A percentile compares a stretch with the other conserved stretches of the same genome.
These are phyloP conservation scores for Brachionus koreanus DNA, from an alignment of 1,140 invertebrate species.

Conservation along the genomic window DNA sequence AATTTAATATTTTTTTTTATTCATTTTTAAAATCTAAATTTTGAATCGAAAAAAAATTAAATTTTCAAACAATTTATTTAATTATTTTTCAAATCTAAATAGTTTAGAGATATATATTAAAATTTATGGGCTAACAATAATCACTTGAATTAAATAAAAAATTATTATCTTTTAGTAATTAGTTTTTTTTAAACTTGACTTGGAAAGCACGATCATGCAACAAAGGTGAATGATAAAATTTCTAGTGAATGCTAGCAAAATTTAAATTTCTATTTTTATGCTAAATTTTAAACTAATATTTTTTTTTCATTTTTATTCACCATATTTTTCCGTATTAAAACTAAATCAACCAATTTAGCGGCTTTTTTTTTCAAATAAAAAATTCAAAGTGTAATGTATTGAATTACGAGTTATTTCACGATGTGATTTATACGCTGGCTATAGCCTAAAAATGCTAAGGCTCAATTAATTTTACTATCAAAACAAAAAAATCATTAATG, in stretches of 20 bases:
- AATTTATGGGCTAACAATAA: constrained; percentile 19
- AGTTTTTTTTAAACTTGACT: not conserved
- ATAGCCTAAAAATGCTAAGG: not conserved
- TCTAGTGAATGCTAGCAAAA: not conserved
- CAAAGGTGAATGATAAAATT: constrained; percentile 33
- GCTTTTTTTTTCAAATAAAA: not conserved
- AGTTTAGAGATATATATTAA: not conserved
- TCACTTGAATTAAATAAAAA: constrained; percentile 31
- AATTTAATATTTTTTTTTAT: not conserved
- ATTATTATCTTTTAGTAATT: not conserved
- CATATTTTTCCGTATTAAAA: not conserved
- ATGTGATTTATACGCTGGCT: not conserved
- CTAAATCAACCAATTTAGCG: not conserved
- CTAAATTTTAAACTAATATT: not conserved
- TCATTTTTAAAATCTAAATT: not conserved
- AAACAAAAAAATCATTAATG: not conserved
- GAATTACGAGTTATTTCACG: not conserved
- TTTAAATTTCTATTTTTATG: not conserved
- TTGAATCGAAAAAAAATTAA: not conserved
- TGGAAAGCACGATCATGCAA: constrained; percentile 6
- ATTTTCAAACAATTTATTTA: constrained; percentile 32
- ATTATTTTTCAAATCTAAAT: not conserved
- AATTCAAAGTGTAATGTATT: constrained; percentile 8
- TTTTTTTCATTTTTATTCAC: not conserved
- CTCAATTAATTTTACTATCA: not conserved